These are phyloP conservation scores for Megastigmus dorsalis DNA, from an alignment of 2,888 invertebrate genomes.

Conservation along the genomic window DNA sequence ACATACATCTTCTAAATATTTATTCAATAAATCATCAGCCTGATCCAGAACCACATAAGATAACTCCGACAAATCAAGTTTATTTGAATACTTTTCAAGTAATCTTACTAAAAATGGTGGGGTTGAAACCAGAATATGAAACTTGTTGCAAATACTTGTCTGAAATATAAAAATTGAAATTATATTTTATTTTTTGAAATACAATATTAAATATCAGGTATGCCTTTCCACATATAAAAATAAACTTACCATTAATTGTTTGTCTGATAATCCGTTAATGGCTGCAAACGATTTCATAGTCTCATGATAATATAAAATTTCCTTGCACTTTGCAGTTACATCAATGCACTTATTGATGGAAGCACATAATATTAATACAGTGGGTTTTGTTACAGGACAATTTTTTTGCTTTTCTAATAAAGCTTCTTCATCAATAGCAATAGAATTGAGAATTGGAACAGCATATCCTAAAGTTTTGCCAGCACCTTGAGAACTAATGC, in stretches of 20 bases:
- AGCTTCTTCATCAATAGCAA: constrained; percentile 67
- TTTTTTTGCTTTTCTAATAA: constrained; percentile 32
- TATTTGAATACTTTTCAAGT: constrained; percentile 69
- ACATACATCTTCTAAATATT: constrained; percentile 73
- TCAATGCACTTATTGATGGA: constrained; percentile 68
- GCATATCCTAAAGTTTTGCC: constrained; percentile 85
- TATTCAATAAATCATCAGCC: constrained; percentile 79
- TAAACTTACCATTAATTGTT: constrained; percentile 64
- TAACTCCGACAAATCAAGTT: constrained; percentile 79
- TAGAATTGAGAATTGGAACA: constrained; percentile 80
- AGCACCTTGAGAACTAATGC: constrained; percentile 78
- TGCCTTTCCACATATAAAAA: too few relatives aligned
- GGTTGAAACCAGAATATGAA: constrained; percentile 83
- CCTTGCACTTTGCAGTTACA: constrained; percentile 56
- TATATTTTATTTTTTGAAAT: neutral
- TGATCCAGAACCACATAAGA: constrained; percentile 83
- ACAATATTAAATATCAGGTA: too few relatives aligned
- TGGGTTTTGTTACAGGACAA: constrained; percentile 70
- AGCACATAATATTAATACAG: constrained; percentile 81
- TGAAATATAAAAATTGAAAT: constrained; percentile 56
- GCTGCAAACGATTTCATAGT: constrained; percentile 62
- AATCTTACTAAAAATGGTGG: constrained; percentile 78
- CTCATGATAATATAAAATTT: constrained; percentile 56
- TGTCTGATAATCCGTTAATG: constrained; percentile 65
- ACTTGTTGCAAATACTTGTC: constrained; percentile 76